These are phyloP conservation scores for Pachypanchax playfairii DNA, from an alignment of 2,113 vertebrate genomes.

Conservation along the genomic window DNA sequence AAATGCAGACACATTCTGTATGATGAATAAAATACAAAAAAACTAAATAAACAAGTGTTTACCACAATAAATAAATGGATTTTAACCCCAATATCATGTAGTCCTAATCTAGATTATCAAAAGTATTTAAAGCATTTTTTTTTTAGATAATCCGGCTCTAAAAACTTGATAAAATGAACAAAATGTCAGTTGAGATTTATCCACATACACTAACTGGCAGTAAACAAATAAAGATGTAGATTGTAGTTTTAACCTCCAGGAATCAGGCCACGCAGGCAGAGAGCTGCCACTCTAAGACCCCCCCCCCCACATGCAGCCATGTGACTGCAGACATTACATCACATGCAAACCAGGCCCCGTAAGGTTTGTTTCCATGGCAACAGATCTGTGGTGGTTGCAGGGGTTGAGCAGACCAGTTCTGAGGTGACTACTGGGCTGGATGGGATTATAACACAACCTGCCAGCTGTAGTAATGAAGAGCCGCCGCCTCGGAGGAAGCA, in stretches of 20 bases:
- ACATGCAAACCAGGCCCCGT: slow-evolving; percentile 48
- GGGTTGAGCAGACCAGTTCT: slow-evolving; percentile 48
- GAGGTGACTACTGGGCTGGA: slow-evolving; percentile 59
- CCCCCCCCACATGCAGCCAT: slow-evolving; percentile 33
- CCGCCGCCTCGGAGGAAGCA: neutral
- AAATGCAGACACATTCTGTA: too few species aligned
- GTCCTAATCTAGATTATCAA: neutral
- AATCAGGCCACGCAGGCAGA: slow-evolving; percentile 12
- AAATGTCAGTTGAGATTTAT: neutral
- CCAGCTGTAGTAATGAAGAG: neutral
- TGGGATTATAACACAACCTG: neutral
- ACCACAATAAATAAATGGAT: too few species aligned
- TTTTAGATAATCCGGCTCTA: too few species aligned
- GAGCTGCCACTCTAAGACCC: slow-evolving; percentile 15
- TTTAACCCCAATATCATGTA: too few species aligned
- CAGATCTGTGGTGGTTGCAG: slow-evolving; percentile 35
- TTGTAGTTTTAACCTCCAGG: slow-evolving; percentile 34
- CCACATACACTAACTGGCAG: neutral
- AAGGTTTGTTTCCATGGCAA: slow-evolving; percentile 63
- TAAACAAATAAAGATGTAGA: neutral
- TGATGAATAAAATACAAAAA: too few species aligned
- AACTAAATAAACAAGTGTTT: too few species aligned
- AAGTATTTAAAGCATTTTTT: too few species aligned
- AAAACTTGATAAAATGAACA: neutral
- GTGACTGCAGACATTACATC: slow-evolving; percentile 64